Conservation (phyloP, 1,140 invertebrate genomes). For the Steinernema khuongi region DNA sequence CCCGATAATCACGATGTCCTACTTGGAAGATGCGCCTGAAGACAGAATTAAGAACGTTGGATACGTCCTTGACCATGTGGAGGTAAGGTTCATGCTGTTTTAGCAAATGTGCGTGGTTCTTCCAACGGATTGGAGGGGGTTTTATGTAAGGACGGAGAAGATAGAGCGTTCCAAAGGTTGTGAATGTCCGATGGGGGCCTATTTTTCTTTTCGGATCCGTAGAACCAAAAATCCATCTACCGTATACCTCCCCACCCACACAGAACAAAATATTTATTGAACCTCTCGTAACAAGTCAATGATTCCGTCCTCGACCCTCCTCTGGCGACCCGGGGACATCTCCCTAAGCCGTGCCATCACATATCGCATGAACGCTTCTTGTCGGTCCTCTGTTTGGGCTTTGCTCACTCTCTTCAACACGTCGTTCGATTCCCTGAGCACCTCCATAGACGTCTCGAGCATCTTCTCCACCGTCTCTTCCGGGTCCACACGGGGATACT, state of each 20-base stretch:
- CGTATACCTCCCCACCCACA: too few species aligned
- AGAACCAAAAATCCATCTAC: too few species aligned
- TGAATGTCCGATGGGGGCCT: too few species aligned
- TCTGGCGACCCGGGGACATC: not conserved
- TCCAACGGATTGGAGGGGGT: conserved; percentile 11
- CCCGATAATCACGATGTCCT: conserved; percentile 63
- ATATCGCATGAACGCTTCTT: not conserved
- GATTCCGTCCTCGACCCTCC: not conserved
- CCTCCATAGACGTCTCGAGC: not conserved
- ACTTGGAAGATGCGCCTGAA: conserved; percentile 67
- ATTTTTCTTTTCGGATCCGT: too few species aligned
- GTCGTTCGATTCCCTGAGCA: not conserved
- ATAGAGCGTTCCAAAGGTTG: too few species aligned
- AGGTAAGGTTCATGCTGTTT: too few species aligned
- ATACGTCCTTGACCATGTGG: conserved; percentile 71
- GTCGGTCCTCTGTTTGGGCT: not conserved
- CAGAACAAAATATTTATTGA: conserved; percentile 7
- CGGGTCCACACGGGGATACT: not conserved
- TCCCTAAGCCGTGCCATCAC: not conserved
- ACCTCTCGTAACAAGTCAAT: not conserved
- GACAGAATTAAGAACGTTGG: conserved; percentile 73
- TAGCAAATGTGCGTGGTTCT: not conserved
- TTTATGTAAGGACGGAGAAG: too few species aligned
- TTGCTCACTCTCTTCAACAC: not conserved
- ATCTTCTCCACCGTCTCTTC: conserved; percentile 3